Base-by-base conservation (phyloP, 2,113 vertebrate genomes). In the Phylloscopus trochiloides region DNA sequence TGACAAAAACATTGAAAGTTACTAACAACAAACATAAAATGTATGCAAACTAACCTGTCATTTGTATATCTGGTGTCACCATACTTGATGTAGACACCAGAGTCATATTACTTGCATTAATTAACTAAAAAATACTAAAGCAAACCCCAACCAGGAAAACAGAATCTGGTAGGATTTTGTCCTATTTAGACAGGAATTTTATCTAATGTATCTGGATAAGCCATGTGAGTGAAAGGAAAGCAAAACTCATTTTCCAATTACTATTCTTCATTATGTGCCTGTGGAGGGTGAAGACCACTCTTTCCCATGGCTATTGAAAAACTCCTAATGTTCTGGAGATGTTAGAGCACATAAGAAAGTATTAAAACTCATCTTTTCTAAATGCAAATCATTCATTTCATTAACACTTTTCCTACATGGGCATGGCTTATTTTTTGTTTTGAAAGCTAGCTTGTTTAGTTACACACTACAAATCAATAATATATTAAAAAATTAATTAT, bases 211-310 rank as follows among this genome's bases (percentile, higher is more conserved):
- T 57, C 50, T 74, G 15, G 17, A 31, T 38, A 85, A 88, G 15
- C 7, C 40, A 10, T 7, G 8, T 4, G 18, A 8, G 8, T 2
- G 2, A 7, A 8, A 34, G 29, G 8, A 67, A 63, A 79, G 5
- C 2, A 62, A 63, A 88, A 14, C 5, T 51, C 0, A 9, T 67
- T 77, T 74, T 58, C 5, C 0, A 0, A 52, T 45, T 50, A 22
- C 26, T 52, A 25, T 36, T 87, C 34, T 78, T 50, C 3, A 3
- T 52, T 26, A 45, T 13, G 14, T 62, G 14, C 17, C 36, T 20
- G 17, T 26, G 31, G 25, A 85, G 14, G 34, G 29, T 3, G 14
- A 78, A 90, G 38, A 43, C 14, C 24, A 31, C 3, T 19, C 1
- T 14, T 84, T 87, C 19, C 17, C 25, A 29, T 4, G 7, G 36